Evolutionary conservation across 1,140 invertebrate species (phyloP).

Genomic region (Coptotermes formosanus): DNA sequence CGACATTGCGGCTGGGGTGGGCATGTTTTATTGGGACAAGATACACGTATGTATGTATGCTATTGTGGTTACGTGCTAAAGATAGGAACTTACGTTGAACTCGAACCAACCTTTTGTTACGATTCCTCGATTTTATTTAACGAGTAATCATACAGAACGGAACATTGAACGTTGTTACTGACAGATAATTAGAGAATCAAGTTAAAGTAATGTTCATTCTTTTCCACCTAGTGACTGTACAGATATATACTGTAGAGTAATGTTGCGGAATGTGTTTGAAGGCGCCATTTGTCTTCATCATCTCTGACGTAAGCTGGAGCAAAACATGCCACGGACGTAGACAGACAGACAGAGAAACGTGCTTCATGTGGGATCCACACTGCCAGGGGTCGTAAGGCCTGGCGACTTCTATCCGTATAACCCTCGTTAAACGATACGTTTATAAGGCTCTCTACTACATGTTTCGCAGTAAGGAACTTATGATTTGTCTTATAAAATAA

Average conservation of each 20-base stretch:
- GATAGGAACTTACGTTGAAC: not conserved
- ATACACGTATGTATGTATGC: no score
- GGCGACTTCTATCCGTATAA: not conserved
- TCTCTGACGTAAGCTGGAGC: constrained; percentile 13
- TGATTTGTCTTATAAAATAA: not conserved
- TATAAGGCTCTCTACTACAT: not conserved
- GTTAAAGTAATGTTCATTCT: not conserved
- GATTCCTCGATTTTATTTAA: not conserved
- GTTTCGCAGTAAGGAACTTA: not conserved
- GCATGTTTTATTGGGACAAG: no score
- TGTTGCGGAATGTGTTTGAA: constrained; percentile 13
- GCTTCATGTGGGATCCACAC: not conserved
- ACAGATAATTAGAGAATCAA: not conserved
- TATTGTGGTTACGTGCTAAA: no score
- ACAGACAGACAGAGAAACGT: not conserved
- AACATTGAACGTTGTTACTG: not conserved
- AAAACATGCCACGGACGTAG: not conserved
- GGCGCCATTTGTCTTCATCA: constrained; percentile 14
- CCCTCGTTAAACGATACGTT: not conserved
- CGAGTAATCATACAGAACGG: not conserved
- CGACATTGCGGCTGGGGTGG: no score
- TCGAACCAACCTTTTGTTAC: not conserved
- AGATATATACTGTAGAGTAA: constrained; percentile 1
- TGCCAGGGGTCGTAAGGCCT: not conserved
- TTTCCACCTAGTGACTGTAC: constrained; percentile 1